A percentile compares a stretch with the other conserved stretches of the same genome.
Conservation (phyloP, 2,113 vertebrate genomes). For the Microcebus griseorufus region DNA sequence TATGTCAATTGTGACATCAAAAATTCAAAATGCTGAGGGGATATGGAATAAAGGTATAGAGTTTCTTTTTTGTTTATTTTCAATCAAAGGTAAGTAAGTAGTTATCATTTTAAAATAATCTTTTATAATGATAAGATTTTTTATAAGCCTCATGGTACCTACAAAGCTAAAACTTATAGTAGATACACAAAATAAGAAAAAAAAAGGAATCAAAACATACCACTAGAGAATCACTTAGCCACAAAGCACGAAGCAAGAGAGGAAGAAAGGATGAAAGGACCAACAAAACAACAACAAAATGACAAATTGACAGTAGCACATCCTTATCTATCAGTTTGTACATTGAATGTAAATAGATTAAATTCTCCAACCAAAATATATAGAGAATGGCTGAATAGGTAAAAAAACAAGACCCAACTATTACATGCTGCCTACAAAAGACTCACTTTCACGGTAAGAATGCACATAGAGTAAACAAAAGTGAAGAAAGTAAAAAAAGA, state of each 20-base stretch:
- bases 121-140: not conserved
- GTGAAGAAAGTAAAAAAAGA: not conserved
- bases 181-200: not conserved
- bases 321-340: not conserved
- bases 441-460: not conserved
- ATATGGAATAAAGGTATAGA: not conserved
- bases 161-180: not conserved
- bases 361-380: not conserved
- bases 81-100: not conserved
- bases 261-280: not conserved
- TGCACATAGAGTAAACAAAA: not conserved
- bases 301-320: not conserved
- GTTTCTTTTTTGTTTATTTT: not conserved
- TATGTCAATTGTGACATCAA: not conserved
- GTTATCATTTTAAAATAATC: not conserved
- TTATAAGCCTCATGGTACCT: not conserved
- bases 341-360: not conserved
- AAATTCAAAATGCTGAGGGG: not conserved
- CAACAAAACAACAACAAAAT: not conserved
- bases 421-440: not conserved
- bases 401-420: not conserved
- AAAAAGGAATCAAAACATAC: not conserved
- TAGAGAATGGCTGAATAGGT: not conserved
- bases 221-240: not conserved
- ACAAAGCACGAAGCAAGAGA: not conserved